Base-by-base conservation (phyloP, 2,888 invertebrate species). In the Hesperia comma region DNA sequence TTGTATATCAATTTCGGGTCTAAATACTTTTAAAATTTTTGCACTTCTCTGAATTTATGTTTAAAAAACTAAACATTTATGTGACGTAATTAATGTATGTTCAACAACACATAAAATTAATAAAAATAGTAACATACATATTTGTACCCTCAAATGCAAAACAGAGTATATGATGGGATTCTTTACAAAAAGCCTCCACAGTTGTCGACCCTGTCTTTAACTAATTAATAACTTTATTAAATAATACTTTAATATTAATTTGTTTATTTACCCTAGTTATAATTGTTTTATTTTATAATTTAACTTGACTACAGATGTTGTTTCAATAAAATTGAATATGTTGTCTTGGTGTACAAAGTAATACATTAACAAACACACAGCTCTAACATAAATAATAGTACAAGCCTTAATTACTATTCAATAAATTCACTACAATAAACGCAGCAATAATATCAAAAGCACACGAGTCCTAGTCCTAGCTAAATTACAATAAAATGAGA, bases 161-260 rank as follows among this genome's bases (percentile, higher is more conserved):
- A 70, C 71, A 71, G 68, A 69, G 68, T 68, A 75, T 15, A 70
- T 69, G 69, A 69, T 60, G 70, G 69, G 69, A 71, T 67, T 69
- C 63, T 71, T 67, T 51, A 64, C 37, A 68, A 58, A 60, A 70
- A 76, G 76, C 76, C 76, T 76, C 76, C 71, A 68, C 69, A 69
- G 64, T 66, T 66, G 1, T 41, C 49, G 68, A 75, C 75, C 75
- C 75, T 75, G 75, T 64, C 70, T 60, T 72, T 41, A 0, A 61
- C 55, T 61, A 33, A 60, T 32, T 43, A 43, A 43, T 49, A 46
- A 55, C 12, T n/a, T 17, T 57, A 57, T 21, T 21, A 41, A 26
- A 40, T 37, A 10, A 26, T 4, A 26, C 26, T 26, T 26, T 26
- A 37, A 10, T 33, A 33, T 8, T 33, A 8, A 6, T 33, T 6